Base-by-base conservation (phyloP, 2,888 invertebrate species). In the Oscheius sp. region DNA sequence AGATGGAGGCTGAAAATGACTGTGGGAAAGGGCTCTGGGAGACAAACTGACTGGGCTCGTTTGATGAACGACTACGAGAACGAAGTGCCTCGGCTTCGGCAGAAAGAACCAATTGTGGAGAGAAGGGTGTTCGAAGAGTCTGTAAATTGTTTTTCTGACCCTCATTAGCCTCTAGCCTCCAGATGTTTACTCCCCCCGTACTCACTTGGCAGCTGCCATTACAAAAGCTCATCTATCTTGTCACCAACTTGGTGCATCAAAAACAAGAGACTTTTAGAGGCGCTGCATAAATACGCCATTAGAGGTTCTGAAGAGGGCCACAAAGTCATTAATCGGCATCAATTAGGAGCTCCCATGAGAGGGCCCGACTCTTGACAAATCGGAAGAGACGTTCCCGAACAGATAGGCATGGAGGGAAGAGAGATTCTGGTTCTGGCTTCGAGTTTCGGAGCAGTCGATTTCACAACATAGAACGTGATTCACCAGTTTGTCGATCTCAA, bases 201-300 rank as follows among this genome's bases (percentile, higher is more conserved):
- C 11, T 63, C 47, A 29, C 48, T 58, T 33, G 55, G 55, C 68
- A 68, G 68, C 68, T 68, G 68, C 37, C 68, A 35, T 68, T 68
- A 68, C 68, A 68, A 68, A 68, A 68, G 21, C 21, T 35, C 35
- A 68, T 68, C 68, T 37, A 68, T 68, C 68, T 68, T 35, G 59
- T n/a, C 35, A 42, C 42, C 42, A 42, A 42, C 42, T 42, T 42
- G 42, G 21, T 32, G 42, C 59, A 35, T 35, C 13, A 35, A 60
- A 60, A 60, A 60, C 59, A 60, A 37, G 29, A 29, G 32, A 35
- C 9, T 11, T 35, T 32, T 37, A n/a, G 13, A 60, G 63, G 48
- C 9, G 13, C 29, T 21, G 50, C 29, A 63, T 63, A 63, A 63
- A 48, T 48, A 63, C 48, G 21, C 33, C 63, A 63, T 63, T 63